Evolutionary conservation across 2,888 invertebrate genomes (phyloP).

Genomic region (Drosophila anomelani): DNA sequence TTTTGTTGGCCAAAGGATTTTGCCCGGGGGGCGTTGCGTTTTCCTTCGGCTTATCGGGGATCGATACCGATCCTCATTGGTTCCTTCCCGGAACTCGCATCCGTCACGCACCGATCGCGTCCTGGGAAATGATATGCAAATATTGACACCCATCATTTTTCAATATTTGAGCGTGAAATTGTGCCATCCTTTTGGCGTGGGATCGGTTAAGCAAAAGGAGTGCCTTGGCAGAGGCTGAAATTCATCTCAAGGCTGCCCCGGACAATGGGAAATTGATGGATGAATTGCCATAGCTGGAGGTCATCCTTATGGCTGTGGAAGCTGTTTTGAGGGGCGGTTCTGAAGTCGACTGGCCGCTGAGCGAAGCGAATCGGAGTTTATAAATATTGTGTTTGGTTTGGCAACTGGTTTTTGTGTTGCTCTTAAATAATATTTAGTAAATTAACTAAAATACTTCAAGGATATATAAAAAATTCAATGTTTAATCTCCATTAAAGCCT

Average conservation of each 20-base stretch:
- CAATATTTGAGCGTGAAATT: conserved; percentile 72
- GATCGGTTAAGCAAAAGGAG: conserved; percentile 48
- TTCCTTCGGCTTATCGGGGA: conserved; percentile 40
- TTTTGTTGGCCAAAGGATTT: conserved; percentile 76
- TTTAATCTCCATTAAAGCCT: not conserved
- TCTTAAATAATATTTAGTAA: not conserved
- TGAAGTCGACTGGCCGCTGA: conserved; percentile 1
- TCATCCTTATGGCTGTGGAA: conserved; percentile 4
- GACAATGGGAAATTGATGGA: conserved; percentile 3
- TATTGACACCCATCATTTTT: conserved; percentile 78
- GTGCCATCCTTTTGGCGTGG: conserved; percentile 20
- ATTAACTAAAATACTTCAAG: not conserved
- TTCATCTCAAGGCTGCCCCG: conserved; percentile 41
- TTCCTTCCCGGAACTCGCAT: conserved; percentile 29
- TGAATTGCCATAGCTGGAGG: conserved; percentile 37
- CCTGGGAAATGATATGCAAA: conserved; percentile 71
- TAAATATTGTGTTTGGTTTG: conserved; percentile 3
- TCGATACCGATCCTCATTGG: conserved; percentile 15
- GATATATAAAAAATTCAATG: not conserved
- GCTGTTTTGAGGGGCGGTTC: conserved; percentile 11
- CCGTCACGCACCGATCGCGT: conserved; percentile 53
- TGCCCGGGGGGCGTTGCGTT: conserved; percentile 62
- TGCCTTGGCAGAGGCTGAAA: conserved; percentile 24
- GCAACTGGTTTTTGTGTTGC: not conserved
- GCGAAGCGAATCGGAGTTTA: conserved; percentile 22